Evolutionary conservation across 2,113 vertebrate species (phyloP), one percentile per base, ranked within the genome.

Genomic region (Aplodontia rufa): DNA sequence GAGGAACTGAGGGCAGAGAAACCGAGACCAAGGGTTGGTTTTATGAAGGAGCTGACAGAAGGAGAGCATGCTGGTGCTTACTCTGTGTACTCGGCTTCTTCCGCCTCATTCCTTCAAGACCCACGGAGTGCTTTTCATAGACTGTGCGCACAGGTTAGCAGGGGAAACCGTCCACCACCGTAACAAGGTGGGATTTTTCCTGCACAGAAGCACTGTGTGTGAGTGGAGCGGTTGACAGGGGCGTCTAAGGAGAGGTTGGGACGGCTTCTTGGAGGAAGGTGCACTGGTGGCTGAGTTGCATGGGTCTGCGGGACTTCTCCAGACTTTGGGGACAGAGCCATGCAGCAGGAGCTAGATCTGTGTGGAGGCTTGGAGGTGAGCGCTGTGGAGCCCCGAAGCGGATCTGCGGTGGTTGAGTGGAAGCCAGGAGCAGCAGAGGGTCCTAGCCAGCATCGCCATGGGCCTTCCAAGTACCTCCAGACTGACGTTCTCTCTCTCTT

Each of bases 31-130:
- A 51, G 47, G 37, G 47, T 66, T 28, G 20, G 24, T 89, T 95
- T 94, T 69, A 64, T 81, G 78, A 55, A 80, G 45, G 35, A 95
- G 82, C 32, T 24, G 47, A 93, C 95, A 76, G 84, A 66, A 62
- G 84, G 80, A 74, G 58, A 66, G 84, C 30, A 62, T 51, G 6
- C 86, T 85, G 42, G 32, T 42, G 5, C 84, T 87, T 71, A 84
- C 66, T 82, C 92, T 74, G 74, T 91, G 95, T 85, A 66, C 64
- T 82, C 51, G 37, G 94, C 35, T 92, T 90, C 51, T 51, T 88
- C 22, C 47, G 42, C 64, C 85, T 47, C 49, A 55, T 78, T 74
- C 30, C 5, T 53, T 95, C 55, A 78, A 6, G 49, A 58, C 53
- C 35, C 64, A 32, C 49, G 24, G 42, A 91, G 45, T 49, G 26